Evolutionary conservation across 2,888 invertebrate genomes (phyloP), one percentile per base, ranked within the genome.

Genomic region (Macropis europaea): DNA sequence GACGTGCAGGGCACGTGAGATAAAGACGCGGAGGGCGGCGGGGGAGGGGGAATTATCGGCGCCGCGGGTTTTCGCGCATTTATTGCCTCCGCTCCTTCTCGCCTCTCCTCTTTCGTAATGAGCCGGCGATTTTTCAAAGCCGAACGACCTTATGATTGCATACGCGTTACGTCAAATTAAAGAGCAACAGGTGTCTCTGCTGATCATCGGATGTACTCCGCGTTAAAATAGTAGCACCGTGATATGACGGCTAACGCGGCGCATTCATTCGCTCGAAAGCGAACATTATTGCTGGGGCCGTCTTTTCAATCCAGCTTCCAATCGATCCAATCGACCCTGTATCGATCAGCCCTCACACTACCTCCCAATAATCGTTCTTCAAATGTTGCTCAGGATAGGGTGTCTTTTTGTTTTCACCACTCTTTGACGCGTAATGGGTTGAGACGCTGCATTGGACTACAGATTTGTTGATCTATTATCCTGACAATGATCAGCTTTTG

Each of bases 141-240:
- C 50, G 68, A 75, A 75, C 81, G 73, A 79, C 76, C 72, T 81
- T 79, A 79, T 79, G 77, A 75, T 82, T 77, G 82, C 72, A 79
- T 82, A 81, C 72, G 74, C 75, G 79, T 81, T 66, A 82, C 83
- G 82, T 82, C 79, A 84, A 86, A 87, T 87, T 87, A 87, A 86
- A 84, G 83, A 86, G 87, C 87, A 87, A 87, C 87, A 87, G 87
- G 87, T 87, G 85, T 84, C 80, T 63, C 82, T 47, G 78, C 81
- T 82, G 76, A 85, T 86, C 78, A 82, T 81, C 76, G 70, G 80
- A 80, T 81, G 73, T 78, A 73, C 70, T 70, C 66, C 48, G 62
- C 73, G 73, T 72, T 84, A 77, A 81, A 84, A 83, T 75, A 63
- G 68, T 77, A 74, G 67, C 68, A 54, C 24, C 56, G 63, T 62